phyloP scores from a whole-genome alignment of 1,140 invertebrate genomes.

The Steinernema feltiae region DNA sequence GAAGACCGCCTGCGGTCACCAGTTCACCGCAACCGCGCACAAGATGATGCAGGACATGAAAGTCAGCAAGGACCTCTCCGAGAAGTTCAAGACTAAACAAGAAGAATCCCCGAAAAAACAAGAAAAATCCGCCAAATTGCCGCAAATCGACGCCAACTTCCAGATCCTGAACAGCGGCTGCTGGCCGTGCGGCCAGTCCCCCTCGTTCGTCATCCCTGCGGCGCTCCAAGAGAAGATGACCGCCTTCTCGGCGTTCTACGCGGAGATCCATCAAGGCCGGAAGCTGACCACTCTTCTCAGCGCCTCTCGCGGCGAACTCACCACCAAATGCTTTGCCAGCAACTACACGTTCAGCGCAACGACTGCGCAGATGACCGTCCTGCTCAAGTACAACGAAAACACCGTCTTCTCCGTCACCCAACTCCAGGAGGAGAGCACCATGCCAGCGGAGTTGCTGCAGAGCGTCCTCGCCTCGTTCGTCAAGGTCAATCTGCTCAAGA shows the following conservation, averaged over 20 bases:
- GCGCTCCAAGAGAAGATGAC: slow-evolving; percentile 70
- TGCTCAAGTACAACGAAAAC: too few species aligned
- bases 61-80: slow-evolving; percentile 67
- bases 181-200: slow-evolving; percentile 68
- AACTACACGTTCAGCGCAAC: slow-evolving; percentile 60
- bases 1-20: slow-evolving; percentile 95
- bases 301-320: slow-evolving; percentile 93
- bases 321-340: slow-evolving; percentile 80
- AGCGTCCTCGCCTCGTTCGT: neutral
- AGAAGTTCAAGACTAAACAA: slow-evolving; percentile 28
- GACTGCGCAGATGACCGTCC: too few species aligned
- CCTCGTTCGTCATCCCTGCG: slow-evolving; percentile 16
- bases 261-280: slow-evolving; percentile 84
- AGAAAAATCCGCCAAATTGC: too few species aligned
- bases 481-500: neutral
- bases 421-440: slow-evolving; percentile 70
- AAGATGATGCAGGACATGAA: slow-evolving; percentile 96
- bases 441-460: neutral
- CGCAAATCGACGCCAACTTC: slow-evolving; percentile 59
- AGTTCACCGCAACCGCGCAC: slow-evolving; percentile 96
- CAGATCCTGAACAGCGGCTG: slow-evolving; percentile 85
- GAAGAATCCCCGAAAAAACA: neutral
- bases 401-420: slow-evolving; percentile 81
- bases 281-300: slow-evolving; percentile 96
- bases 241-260: slow-evolving; percentile 90